Percentiles rank a stretch among this genome's conserved stretches.
phyloP scores from a whole-genome alignment of 2,113 vertebrate species.

The Agapornis roseicollis region DNA sequence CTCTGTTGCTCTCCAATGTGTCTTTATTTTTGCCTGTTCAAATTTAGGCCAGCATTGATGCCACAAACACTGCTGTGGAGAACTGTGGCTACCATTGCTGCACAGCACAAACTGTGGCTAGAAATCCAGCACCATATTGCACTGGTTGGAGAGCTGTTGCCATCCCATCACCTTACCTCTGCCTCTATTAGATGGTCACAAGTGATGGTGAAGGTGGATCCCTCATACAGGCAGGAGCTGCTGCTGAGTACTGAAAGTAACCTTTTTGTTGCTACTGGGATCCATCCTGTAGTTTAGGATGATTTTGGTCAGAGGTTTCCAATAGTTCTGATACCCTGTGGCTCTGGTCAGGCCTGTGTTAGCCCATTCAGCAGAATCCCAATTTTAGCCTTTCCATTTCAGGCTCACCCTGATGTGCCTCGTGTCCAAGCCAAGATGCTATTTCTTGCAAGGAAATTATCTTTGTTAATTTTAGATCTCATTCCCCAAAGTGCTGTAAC shows the following conservation, averaged over 20 bases:
- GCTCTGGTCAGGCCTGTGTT: background rate
- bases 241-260: background rate
- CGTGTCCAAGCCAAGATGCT: background rate
- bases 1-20: background rate
- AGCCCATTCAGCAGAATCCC: background rate
- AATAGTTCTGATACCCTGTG: rapidly evolving
- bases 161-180: background rate
- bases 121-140: background rate
- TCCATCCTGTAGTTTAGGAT: background rate
- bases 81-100: background rate
- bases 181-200: background rate
- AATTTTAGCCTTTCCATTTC: background rate
- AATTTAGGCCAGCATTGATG: background rate
- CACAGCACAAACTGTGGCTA: background rate
- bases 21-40: background rate
- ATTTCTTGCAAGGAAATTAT: background rate
- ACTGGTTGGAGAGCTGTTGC: background rate
- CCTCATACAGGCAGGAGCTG: background rate
- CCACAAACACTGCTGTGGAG: background rate
- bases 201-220: background rate
- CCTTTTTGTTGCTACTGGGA: background rate
- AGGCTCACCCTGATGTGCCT: background rate
- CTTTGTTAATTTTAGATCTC: slow-evolving; percentile 17
- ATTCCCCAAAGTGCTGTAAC: background rate
- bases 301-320: background rate